phyloP scores from a whole-genome alignment of 2,113 vertebrate species.

The Oncorhynchus tshawytscha region DNA sequence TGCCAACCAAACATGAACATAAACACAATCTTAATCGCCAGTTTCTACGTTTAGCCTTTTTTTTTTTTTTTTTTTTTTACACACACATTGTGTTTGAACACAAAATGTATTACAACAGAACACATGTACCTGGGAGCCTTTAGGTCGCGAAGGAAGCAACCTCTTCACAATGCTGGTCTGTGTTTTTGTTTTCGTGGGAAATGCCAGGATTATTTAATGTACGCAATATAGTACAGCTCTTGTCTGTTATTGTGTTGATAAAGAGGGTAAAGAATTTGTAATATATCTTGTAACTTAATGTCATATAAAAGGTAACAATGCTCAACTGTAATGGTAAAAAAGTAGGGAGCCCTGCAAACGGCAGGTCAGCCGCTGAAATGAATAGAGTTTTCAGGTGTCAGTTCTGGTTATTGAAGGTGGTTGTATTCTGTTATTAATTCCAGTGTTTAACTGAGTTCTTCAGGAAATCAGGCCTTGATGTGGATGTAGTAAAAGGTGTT shows the following conservation, averaged over 20 bases:
- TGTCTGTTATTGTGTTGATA: slow-evolving; percentile 30
- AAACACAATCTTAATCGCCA: slow-evolving; percentile 51
- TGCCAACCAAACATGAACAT: slow-evolving; percentile 64
- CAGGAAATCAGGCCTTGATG: slow-evolving; percentile 21
- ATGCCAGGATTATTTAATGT: slow-evolving; percentile 39
- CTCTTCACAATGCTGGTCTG: slow-evolving; percentile 44
- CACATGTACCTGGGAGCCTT: slow-evolving; percentile 19
- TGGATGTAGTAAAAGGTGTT: neutral
- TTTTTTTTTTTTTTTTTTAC: neutral
- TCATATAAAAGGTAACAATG: slow-evolving; percentile 29
- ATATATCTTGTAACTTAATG: slow-evolving; percentile 42
- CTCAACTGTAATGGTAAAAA: slow-evolving; percentile 31
- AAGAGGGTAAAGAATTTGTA: slow-evolving; percentile 18
- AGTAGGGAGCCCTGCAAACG: slow-evolving; percentile 17
- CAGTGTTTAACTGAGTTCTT: slow-evolving; percentile 50
- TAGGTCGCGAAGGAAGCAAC: slow-evolving; percentile 31
- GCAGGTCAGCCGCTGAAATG: slow-evolving; percentile 25
- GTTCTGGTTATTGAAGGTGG: slow-evolving; percentile 23
- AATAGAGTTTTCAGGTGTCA: slow-evolving; percentile 14
- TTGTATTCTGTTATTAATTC: slow-evolving; percentile 30
- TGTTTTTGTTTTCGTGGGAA: slow-evolving; percentile 39
- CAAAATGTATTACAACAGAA: slow-evolving; percentile 29
- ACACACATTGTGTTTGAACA: slow-evolving; percentile 30
- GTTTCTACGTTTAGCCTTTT: slow-evolving; percentile 43
- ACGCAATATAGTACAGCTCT: slow-evolving; percentile 24